A percentile compares a stretch with the other conserved stretches of the same genome.
Evolutionary conservation across 2,888 invertebrate species (phyloP).

Genomic region (Cheilosia vulpina): DNA sequence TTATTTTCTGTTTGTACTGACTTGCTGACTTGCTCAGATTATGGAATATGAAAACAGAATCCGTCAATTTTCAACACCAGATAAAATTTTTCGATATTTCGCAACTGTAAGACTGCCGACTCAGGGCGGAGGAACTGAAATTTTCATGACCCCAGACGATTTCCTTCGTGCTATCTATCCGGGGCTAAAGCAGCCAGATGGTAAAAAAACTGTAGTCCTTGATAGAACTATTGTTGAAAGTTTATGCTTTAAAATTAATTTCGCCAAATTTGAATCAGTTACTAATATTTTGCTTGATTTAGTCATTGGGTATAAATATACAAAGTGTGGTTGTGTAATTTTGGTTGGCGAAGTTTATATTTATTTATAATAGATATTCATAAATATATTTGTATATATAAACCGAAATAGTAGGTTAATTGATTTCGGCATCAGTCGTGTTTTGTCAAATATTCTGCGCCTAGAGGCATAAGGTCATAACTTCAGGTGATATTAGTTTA

Average conservation of each 20-base stretch:
- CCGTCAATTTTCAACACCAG: slow-evolving; percentile 97
- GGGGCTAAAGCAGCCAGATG: slow-evolving; percentile 98
- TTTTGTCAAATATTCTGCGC: too few relatives aligned
- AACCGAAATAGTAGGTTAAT: too few relatives aligned
- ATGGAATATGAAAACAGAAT: slow-evolving; percentile 99
- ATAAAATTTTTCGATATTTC: slow-evolving; percentile 99
- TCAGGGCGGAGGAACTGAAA: slow-evolving; percentile 87
- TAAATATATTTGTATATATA: too few relatives aligned
- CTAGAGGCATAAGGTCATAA: too few relatives aligned
- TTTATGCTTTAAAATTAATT: slow-evolving; percentile 21
- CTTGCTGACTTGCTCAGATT: slow-evolving; percentile 86
- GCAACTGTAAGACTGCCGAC: slow-evolving; percentile 94
- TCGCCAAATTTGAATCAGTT: not conserved
- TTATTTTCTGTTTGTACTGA: slow-evolving; percentile 63
- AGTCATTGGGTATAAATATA: not conserved
- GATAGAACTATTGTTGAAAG: not conserved
- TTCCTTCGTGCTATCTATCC: slow-evolving; percentile 98
- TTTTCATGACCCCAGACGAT: slow-evolving; percentile 99
- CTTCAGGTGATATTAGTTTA: too few relatives aligned
- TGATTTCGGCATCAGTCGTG: too few relatives aligned
- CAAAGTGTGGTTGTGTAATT: not conserved
- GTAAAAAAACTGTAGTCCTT: slow-evolving; percentile 85
- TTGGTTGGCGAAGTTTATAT: not conserved
- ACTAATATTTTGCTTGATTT: slow-evolving; percentile 8
- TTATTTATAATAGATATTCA: too few relatives aligned